phyloP scores from a whole-genome alignment of 2,797 vertebrate species.

The Myiotriccus ornatus region DNA sequence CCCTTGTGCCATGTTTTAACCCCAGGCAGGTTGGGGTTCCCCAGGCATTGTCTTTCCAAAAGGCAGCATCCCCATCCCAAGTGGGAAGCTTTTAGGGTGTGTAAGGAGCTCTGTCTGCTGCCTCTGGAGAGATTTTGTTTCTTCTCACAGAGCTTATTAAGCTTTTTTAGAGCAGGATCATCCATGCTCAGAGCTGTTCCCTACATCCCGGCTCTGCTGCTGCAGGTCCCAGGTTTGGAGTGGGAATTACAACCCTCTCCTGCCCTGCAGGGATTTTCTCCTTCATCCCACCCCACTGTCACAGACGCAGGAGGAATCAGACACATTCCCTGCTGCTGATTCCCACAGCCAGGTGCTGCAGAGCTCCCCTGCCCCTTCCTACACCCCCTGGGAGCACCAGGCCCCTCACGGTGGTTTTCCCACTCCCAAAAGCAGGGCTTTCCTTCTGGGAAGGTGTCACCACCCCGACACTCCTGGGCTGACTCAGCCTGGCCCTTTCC shows the following conservation, averaged over 20 bases:
- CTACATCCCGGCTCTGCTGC: not conserved
- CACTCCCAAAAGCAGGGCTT: not conserved
- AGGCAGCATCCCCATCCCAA: rapidly evolving
- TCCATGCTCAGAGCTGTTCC: rapidly evolving
- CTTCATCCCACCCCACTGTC: not conserved
- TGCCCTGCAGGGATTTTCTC: not conserved
- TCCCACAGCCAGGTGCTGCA: rapidly evolving
- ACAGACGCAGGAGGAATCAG: not conserved
- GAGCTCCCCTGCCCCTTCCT: not conserved
- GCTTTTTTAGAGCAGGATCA: not conserved
- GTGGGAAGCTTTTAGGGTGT: not conserved
- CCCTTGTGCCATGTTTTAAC: not conserved
- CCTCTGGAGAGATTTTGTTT: not conserved
- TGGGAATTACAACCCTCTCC: not conserved
- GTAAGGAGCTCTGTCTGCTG: not conserved
- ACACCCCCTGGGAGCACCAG: not conserved
- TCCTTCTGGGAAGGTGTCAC: not conserved
- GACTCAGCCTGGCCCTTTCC: not conserved
- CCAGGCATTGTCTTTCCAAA: not conserved
- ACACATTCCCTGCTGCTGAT: not conserved
- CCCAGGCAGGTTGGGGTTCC: not conserved
- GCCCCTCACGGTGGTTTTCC: not conserved
- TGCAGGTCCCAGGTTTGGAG: not conserved
- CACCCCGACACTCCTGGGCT: not conserved
- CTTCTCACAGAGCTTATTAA: not conserved